Evolutionary conservation across 2,888 invertebrate species (phyloP), one percentile per base, ranked within the genome.

Genomic region (Cancer borealis): DNA sequence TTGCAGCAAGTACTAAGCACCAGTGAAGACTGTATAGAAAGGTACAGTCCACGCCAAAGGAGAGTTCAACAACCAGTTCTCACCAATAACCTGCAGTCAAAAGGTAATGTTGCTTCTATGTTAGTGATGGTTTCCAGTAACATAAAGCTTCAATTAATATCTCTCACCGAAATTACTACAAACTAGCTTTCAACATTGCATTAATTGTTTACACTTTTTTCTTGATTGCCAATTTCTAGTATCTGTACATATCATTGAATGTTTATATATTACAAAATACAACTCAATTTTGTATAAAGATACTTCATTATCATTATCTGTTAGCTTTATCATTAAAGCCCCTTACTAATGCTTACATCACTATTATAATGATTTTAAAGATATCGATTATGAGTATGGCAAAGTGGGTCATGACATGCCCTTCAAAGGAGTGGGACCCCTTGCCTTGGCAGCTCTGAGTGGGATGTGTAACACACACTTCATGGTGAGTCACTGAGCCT

Each of bases 391-490:
- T 47, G n/a, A 89, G 49, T 94, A 94, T 45, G 94, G 94, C 14
- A 17, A 46, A 5, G 73, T 92, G 79, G 94, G 94, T 3, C 30
- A 92, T 47, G 79, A 92, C 39, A 94, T 94, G 94, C 94, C 94
- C 88, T 94, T 92, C 94, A 88, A 94, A 21, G 94, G 94, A 3
- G 88, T 94, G 45, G 94, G 94, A 17, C 94, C 92, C 17, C 90
- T 94, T 10, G 94, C 94, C 12, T 49, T 79, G 21, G 89, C 92
- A 45, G 26, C 92, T 46, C 89, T 94, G 30, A 94, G 79, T 39
- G 94, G 94, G 6, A 46, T 88, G 14, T 94, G 94, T 79, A 47
- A 92, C 73, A 47, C 88, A 10, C 17, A 79, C 26, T 49, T 73
- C 12, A 4, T 94, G 92, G 94, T 94, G 26, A 92, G 94, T 92